A percentile compares a stretch with the other conserved stretches of the same genome.
phyloP scores from a whole-genome alignment of 2,113 vertebrate genomes.

The Dasyurus viverrinus region DNA sequence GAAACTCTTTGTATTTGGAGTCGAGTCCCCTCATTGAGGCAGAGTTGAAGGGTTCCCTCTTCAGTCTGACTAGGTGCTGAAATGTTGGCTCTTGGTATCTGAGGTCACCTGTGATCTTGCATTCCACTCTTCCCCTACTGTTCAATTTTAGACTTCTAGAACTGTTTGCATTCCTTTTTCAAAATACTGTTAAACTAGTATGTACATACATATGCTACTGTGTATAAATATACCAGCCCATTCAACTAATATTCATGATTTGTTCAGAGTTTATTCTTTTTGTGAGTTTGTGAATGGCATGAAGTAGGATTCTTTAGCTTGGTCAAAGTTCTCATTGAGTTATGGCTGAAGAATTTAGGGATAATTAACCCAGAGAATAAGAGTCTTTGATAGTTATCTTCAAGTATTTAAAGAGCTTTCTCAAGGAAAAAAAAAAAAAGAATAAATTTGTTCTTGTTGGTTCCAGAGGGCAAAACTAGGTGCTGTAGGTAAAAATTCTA shows the following conservation, averaged over 20 bases:
- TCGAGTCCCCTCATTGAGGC: too few species aligned
- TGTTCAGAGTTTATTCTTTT: background rate
- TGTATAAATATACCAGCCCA: too few species aligned
- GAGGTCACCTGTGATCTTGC: background rate
- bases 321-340: background rate
- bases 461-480: background rate
- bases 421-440: background rate
- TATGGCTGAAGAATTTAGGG: background rate
- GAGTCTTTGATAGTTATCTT: background rate
- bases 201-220: background rate
- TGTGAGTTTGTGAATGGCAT: background rate
- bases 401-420: background rate
- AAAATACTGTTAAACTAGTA: too few species aligned
- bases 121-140: background rate
- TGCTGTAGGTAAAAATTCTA: background rate
- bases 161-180: background rate
- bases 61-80: background rate
- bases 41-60: too few species aligned
- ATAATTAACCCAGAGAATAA: background rate
- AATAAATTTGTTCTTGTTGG: background rate
- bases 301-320: background rate
- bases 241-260: background rate
- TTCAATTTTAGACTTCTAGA: background rate
- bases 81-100: background rate
- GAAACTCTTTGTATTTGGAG: too few species aligned